phyloP scores from a whole-genome alignment of 2,888 invertebrate genomes.

The Neoitamus cyanurus region DNA sequence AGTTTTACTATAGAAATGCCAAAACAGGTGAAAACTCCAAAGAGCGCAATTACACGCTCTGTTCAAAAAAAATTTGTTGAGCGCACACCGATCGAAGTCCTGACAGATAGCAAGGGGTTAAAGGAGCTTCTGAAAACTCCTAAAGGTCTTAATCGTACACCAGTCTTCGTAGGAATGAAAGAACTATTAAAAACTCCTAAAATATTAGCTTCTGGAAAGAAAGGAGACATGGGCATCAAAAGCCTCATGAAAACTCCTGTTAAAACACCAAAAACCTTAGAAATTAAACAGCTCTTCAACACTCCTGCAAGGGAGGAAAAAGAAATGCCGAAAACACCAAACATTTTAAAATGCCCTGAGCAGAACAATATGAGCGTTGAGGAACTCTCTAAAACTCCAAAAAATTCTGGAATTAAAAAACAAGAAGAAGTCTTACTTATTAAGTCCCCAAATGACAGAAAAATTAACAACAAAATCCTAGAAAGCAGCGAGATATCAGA shows the following conservation, averaged over 20 bases:
- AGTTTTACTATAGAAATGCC: not conserved
- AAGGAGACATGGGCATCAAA: conserved; percentile 53
- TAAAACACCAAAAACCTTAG: not conserved
- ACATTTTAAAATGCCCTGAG: not conserved
- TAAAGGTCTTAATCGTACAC: conserved; percentile 22
- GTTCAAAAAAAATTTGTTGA: not conserved
- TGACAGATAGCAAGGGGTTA: not conserved
- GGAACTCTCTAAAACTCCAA: not conserved
- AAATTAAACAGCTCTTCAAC: not conserved
- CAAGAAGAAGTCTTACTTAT: too few relatives aligned
- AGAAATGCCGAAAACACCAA: conserved; percentile 53
- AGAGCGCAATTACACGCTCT: not conserved
- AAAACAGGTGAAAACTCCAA: not conserved
- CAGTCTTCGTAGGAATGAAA: conserved; percentile 50
- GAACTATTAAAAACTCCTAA: conserved; percentile 54
- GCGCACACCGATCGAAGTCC: not conserved
- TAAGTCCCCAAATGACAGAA: too few relatives aligned
- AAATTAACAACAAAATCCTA: too few relatives aligned
- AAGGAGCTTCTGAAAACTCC: conserved; percentile 1
- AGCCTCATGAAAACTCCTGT: conserved; percentile 57
- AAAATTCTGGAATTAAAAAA: not conserved
- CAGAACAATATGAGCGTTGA: not conserved
- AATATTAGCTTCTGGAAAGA: not conserved
- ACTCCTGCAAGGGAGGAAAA: not conserved
- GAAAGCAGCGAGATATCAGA: too few relatives aligned